Evolutionary conservation across 2,888 invertebrate species (phyloP), one percentile per base, ranked within the genome.

Genomic region (Drosophila eohydei): DNA sequence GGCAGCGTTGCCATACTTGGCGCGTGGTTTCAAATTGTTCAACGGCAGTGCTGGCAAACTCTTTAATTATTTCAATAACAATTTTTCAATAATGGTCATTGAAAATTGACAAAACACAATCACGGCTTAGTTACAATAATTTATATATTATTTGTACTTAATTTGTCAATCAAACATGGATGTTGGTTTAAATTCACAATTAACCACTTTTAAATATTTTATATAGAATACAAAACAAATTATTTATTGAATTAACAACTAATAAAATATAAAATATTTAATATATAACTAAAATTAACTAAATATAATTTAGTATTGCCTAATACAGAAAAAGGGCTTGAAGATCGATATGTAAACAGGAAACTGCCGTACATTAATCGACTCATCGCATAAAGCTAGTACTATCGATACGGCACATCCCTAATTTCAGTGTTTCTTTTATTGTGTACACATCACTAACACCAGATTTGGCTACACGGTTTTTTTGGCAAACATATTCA

Each of bases 1-100:
- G 46, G 32, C 60, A 81, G 73, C 58, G 81, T 58, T 65, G 48
- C 74, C 81, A 78, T 41, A 60, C 38, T 59, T 60, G 71, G 65
- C 77, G 76, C 71, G 62, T 14, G 1, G 26, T 71, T 77, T 71
- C 0, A 43, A 43, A 21, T 30, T 65, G 2, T 2, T 4, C 3
- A 21, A 6, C 2, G 30, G 2, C 1, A 56, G 41, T 56, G 26
- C 9, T 56, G 41, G 14, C 21, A 34, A 43, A 32, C 12, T 21
- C 21, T 7, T 32, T 14, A 21, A 56, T 34, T 6, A 43, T 21
- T 16, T 36, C 8, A 12, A 12, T 7, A 55, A 5, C 1, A 36
- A 26, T 21, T 54, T 40, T 28, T 3, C 4, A 11, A 40, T n/a
- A 16, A 7, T 21, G 5, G 1, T 3, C 3, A 6, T 8, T 9